Evolutionary conservation across 2,797 vertebrate species (phyloP), one percentile per base, ranked within the genome.

Genomic region (Sebastes iracundus): DNA sequence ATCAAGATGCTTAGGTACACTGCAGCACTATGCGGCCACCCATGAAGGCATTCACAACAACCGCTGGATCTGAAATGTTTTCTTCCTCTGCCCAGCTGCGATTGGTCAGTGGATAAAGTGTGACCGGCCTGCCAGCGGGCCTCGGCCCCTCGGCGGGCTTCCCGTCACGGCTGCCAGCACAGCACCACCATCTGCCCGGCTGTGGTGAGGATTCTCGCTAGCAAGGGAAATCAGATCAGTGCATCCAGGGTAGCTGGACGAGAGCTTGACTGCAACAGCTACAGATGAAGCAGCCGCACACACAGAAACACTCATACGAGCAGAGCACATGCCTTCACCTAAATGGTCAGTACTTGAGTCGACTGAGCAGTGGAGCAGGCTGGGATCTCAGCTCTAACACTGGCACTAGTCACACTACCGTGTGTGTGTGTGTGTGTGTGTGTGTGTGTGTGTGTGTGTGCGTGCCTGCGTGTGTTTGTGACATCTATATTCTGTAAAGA

Each of bases 141-240:
- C 46, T 64, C 25, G 25, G 46, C 76, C 20, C 75, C 55, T 30
- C 30, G 23, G 33, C 16, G 11, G 62, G 61, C 66, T 70, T 22
- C 63, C 42, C 27, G 6, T 66, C 58, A 27, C 75, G 53, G 83
- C 88, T 84, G 79, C 83, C 55, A 80, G 85, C 60, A 4, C 80
- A 30, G 28, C 65, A 68, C 74, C 81, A 75, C 83, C 86, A 88
- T 92, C 83, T 94, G 90, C 90, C 88, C 78, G 87, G 90, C 88
- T 77, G 87, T 52, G 72, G 86, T 66, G 82, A 80, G 81, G 87
- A 88, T 55, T 61, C 69, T 73, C 60, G 65, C 81, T 89, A 86
- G 88, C 84, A 78, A 82, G 85, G 85, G 82, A 90, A 94, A 91
- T 92, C 84, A 81, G 89, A 92, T 86, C 86, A 88, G 27, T 64